Evolutionary conservation across 2,797 vertebrate species (phyloP).

Genomic region (Basileuterus tristriatus): DNA sequence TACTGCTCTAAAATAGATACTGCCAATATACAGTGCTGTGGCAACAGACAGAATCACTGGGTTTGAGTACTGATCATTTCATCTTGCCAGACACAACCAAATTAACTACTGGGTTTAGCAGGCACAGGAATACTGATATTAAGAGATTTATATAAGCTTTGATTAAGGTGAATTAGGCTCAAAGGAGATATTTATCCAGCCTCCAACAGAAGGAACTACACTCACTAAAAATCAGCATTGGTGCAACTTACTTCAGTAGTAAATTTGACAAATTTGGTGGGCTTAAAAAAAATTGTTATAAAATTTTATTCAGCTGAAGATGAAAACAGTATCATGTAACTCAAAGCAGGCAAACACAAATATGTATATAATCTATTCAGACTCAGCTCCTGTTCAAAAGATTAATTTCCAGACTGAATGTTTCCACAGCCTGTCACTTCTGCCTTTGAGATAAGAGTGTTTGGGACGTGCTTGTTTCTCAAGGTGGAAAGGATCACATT

Average conservation of each 20-base stretch:
- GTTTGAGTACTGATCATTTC: neutral
- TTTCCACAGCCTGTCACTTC: neutral
- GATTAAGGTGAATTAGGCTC: neutral
- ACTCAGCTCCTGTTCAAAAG: neutral
- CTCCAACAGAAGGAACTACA: neutral
- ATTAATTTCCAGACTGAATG: neutral
- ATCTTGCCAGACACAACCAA: neutral
- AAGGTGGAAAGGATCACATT: neutral
- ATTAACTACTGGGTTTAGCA: neutral
- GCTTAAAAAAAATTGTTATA: rapidly evolving
- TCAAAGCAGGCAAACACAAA: neutral
- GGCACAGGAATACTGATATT: neutral
- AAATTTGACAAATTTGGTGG: neutral
- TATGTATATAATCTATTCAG: neutral
- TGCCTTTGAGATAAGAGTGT: neutral
- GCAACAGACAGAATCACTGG: neutral
- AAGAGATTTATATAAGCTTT: neutral
- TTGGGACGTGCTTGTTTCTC: neutral
- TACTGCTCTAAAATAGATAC: neutral
- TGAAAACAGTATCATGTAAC: neutral
- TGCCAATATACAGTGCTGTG: neutral
- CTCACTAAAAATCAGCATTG: neutral
- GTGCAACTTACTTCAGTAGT: neutral
- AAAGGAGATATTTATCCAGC: neutral
- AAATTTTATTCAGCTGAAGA: neutral